phyloP scores from a whole-genome alignment of 2,797 vertebrate genomes.

The Amblyopsis hoosieri region DNA sequence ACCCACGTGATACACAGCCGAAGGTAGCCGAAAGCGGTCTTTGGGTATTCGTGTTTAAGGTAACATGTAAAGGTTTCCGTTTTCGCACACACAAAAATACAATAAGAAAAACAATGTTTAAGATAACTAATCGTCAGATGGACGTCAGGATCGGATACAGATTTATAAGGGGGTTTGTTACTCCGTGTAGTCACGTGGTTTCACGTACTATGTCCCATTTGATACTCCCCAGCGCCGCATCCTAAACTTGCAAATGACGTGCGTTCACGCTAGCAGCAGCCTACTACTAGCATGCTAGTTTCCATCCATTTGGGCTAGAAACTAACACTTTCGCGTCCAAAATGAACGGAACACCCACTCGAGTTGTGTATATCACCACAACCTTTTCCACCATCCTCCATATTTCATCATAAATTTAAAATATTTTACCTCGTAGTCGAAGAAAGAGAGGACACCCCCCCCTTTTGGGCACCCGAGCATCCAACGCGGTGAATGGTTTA shows the following conservation, averaged over 20 bases:
- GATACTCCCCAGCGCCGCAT: slow-evolving; percentile 59
- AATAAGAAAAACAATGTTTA: no score
- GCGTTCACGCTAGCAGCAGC: slow-evolving; percentile 26
- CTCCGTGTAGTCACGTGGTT: no score
- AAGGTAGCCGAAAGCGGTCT: no score
- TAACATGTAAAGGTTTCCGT: neutral
- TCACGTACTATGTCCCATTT: slow-evolving; percentile 12
- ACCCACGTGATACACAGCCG: no score
- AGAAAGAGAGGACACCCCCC: slow-evolving; percentile 56
- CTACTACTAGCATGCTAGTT: slow-evolving; percentile 53
- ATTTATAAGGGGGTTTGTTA: no score
- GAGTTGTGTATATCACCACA: neutral
- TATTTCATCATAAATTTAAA: neutral
- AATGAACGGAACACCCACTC: slow-evolving; percentile 6
- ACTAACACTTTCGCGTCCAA: slow-evolving; percentile 20
- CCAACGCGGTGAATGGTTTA: slow-evolving; percentile 49
- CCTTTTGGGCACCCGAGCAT: slow-evolving; percentile 62
- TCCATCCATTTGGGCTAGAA: slow-evolving; percentile 39
- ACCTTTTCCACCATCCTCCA: neutral
- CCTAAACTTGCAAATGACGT: slow-evolving; percentile 59
- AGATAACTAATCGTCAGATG: no score
- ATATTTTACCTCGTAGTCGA: slow-evolving; percentile 63
- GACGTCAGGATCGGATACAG: no score
- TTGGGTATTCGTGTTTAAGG: no score
- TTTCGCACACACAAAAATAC: neutral